Percentiles rank a stretch among this genome's conserved stretches.
These are phyloP conservation scores for Himalopsyche japonica DNA, from an alignment of 2,888 invertebrate species.

Conservation along the genomic window DNA sequence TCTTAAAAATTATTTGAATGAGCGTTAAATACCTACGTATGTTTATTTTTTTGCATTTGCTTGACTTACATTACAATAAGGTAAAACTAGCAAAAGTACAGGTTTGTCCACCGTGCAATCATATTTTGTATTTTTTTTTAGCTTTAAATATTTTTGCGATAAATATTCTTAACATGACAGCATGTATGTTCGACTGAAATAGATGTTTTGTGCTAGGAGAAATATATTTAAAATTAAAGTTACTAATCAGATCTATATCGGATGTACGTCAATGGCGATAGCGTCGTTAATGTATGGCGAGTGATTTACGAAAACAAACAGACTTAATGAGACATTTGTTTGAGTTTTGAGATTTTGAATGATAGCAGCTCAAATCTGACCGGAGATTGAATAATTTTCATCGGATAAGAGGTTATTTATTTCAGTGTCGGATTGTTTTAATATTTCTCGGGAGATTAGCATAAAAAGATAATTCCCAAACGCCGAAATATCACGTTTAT, in stretches of 20 bases:
- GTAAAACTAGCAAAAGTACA: too few relatives aligned
- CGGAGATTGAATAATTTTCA: neutral
- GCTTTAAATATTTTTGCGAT: too few relatives aligned
- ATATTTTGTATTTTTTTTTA: too few relatives aligned
- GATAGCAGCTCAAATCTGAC: neutral
- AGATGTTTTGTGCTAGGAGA: too few relatives aligned
- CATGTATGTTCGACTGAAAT: too few relatives aligned
- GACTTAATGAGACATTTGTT: slow-evolving; percentile 30
- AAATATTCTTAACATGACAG: too few relatives aligned
- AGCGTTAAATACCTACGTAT: too few relatives aligned
- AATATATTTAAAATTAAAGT: too few relatives aligned
- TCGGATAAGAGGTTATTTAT: neutral
- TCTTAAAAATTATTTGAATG: too few relatives aligned
- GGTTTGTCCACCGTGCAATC: too few relatives aligned
- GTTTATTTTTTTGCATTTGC: too few relatives aligned
- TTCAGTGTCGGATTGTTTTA: neutral
- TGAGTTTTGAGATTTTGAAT: slow-evolving; percentile 6
- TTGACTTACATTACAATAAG: too few relatives aligned
- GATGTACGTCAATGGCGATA: neutral
- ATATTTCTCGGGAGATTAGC: neutral
- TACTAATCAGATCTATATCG: neutral
- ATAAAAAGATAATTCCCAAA: neutral
- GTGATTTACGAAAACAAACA: slow-evolving; percentile 31
- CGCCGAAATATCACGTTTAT: neutral
- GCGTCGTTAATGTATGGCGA: neutral